Base-by-base conservation (phyloP, 2,113 vertebrate species). In the Gadus chalcogrammus region DNA sequence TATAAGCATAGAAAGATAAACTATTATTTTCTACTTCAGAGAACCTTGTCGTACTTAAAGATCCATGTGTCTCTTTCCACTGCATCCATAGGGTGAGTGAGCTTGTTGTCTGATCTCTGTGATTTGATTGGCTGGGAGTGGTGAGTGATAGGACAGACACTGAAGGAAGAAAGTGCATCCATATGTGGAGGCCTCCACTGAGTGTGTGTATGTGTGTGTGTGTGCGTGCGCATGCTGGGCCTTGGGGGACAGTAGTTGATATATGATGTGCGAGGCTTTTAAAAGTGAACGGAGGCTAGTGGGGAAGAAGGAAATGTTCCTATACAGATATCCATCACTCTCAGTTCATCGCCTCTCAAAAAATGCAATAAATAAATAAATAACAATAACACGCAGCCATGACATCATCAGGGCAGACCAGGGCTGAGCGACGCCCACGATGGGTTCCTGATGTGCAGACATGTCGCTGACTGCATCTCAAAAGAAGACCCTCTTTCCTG, bases 261-360 rank as follows among this genome's bases (percentile, higher is more conserved):
- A 53, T 88, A 91, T 84, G 87, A 90, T 72, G 85, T 89, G 88
- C 68, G 72, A 85, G 85, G 81, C 78, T 86, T 88, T 85, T 88
- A 88, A 20, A 85, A 84, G 81, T 87, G 89, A 90, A 83, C 88
- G 84, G 83, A 87, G 87, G 87, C 87, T 87, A 85, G 83, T 71
- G 81, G 81, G 80, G 82, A 72, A 75, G 85, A 78, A 89, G 88
- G 88, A 91, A 91, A 89, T 86, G 86, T 89, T 92, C 85, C 86
- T 88, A 79, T 86, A 88, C 88, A 88, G 90, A 92, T 90, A 91
- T 91, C 91, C 86, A 90, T 92, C 89, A 89, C 88, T 86, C 87
- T 88, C 88, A 89, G 87, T 89, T 91, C 88, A 88, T 91, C 89
- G 88, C 84, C 80, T 85, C 52, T 74, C 79, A 79, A 71, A 24